Base-by-base conservation (phyloP, 2,888 invertebrate species). In the Scaptomyza polygonia region DNA sequence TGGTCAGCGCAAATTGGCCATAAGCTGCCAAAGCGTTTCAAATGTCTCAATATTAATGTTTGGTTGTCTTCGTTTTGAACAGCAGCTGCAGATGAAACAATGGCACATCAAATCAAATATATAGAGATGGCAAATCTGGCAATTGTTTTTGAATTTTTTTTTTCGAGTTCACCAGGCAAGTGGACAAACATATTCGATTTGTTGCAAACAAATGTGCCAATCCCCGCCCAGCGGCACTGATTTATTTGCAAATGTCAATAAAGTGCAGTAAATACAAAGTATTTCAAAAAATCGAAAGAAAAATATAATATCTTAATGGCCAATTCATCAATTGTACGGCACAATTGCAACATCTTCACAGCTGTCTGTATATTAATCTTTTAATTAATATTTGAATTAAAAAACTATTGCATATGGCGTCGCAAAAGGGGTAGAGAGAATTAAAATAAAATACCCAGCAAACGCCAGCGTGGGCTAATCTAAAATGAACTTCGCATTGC, bases 341-440 rank as follows among this genome's bases (percentile, higher is more conserved):
- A 16, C 8, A 63, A 77, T 81, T 81, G 87, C 81, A 81, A 78
- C 79, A 87, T 85, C 36, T 39, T 56, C 55, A 47, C 61, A 55
- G 18, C 58, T 62, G 67, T 73, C 54, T 51, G 16, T 32, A 61
- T 57, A 65, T 67, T 88, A 86, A 87, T 83, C 83, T 83, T 83
- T 88, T 88, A 83, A 88, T 83, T 88, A 83, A 86, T 88, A 85
- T 83, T 83, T 86, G 86, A 65, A 71, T 70, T 79, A 66, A 67
- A 79, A 76, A 87, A 70, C 71, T 83, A 84, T 79, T 73, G 71
- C 69, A 73, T 59, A 77, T 56, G 68, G 70, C 68, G 21, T 55
- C 61, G 67, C 65, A 68, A 55, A 45, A 63, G 36, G 21, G 21
- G 21, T 2, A 1, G 21, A 55, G 51, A 52, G 39, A 48, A 9